phyloP scores from a whole-genome alignment of 2,888 invertebrate species.

The Gastrophysa polygoni region DNA sequence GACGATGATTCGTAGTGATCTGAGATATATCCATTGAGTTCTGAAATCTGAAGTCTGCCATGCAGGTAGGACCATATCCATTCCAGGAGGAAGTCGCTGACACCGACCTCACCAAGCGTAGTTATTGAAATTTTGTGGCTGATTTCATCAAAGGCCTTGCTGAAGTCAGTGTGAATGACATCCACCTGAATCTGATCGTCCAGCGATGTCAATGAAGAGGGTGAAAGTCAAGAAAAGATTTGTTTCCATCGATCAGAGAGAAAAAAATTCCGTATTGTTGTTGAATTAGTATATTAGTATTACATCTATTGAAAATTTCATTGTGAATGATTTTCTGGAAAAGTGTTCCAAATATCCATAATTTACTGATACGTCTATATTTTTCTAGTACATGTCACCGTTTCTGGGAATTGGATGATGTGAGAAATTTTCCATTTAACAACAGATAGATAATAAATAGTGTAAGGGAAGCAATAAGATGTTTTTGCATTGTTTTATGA shows the following conservation, averaged over 20 bases:
- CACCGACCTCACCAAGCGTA: background rate
- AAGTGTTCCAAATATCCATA: too few relatives aligned
- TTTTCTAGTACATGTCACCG: background rate
- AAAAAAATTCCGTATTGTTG: too few relatives aligned
- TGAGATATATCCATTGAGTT: background rate
- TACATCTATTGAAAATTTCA: too few relatives aligned
- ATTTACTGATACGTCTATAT: too few relatives aligned
- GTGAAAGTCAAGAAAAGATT: too few relatives aligned
- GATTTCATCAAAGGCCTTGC: background rate
- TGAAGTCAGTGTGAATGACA: background rate
- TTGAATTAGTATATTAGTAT: too few relatives aligned
- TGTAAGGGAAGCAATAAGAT: too few relatives aligned
- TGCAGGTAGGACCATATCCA: conserved; percentile 2
- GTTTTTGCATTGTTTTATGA: too few relatives aligned
- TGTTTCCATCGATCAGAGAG: too few relatives aligned
- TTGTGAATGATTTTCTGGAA: too few relatives aligned
- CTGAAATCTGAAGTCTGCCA: background rate
- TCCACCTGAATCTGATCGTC: background rate
- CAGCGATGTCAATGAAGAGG: background rate
- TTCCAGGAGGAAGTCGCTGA: background rate
- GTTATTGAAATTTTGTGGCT: conserved; percentile 3
- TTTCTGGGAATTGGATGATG: background rate
- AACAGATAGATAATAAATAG: background rate
- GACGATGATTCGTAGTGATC: background rate
- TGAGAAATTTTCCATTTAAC: background rate